A percentile compares a stretch with the other conserved stretches of the same genome.
Conservation (phyloP, 2,113 vertebrate genomes). For the Micronisus gabar region DNA sequence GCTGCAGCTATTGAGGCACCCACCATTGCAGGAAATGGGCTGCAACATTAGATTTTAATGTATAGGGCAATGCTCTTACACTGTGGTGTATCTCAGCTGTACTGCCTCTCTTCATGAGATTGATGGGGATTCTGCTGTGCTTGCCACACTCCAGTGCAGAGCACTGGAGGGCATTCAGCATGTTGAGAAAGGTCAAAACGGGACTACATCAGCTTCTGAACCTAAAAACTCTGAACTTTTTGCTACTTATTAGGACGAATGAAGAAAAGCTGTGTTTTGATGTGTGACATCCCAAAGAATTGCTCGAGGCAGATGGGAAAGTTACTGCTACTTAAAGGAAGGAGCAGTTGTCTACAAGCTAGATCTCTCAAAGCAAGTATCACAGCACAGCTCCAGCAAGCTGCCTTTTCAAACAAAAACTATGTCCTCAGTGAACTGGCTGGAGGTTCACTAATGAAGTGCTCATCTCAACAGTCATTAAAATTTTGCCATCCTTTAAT, state of each 20-base stretch:
- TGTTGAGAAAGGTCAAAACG: slow-evolving; percentile 67
- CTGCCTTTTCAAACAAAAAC: not conserved
- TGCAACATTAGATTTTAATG: slow-evolving; percentile 48
- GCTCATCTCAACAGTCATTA: not conserved
- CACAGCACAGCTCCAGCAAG: not conserved
- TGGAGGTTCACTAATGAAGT: not conserved
- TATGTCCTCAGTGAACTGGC: not conserved
- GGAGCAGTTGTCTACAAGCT: not conserved
- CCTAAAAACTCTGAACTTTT: slow-evolving; percentile 66
- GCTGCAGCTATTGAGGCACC: slow-evolving; percentile 13
- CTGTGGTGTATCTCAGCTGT: slow-evolving; percentile 22
- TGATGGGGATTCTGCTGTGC: slow-evolving; percentile 64
- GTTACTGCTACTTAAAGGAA: not conserved
- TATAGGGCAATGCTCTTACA: slow-evolving; percentile 16
- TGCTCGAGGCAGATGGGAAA: slow-evolving; percentile 55
- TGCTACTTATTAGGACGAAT: slow-evolving; percentile 58
- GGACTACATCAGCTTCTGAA: slow-evolving; percentile 67
- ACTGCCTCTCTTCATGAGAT: slow-evolving; percentile 43
- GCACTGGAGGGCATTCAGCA: slow-evolving; percentile 59
- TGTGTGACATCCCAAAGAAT: slow-evolving; percentile 59
- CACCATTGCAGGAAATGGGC: slow-evolving; percentile 52
- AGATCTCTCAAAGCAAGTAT: not conserved
- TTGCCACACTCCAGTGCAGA: slow-evolving; percentile 52
- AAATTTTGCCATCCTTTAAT: not conserved
- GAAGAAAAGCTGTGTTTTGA: slow-evolving; percentile 64